These are phyloP conservation scores for Drosophila setifemur DNA, from an alignment of 1,140 invertebrate species.

Conservation along the genomic window DNA sequence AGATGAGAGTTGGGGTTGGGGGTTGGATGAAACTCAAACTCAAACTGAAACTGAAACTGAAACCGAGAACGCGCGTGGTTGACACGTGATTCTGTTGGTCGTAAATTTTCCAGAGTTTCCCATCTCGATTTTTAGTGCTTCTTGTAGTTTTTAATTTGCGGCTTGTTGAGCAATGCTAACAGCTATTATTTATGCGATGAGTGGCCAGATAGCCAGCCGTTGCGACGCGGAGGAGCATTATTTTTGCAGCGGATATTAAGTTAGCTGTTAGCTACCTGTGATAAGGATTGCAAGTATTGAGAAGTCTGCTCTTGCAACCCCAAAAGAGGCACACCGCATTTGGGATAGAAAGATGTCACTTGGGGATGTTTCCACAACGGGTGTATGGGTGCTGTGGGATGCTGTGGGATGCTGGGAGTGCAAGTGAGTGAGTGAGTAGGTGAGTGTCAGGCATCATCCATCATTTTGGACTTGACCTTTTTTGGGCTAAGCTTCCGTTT, in stretches of 20 bases:
- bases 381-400: too few relatives aligned
- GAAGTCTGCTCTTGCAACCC: conserved; percentile 21
- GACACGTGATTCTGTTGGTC: conserved; percentile 80
- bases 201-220: conserved; percentile 17
- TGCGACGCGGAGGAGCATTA: conserved; percentile 3
- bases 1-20: conserved; percentile 2
- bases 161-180: conserved; percentile 78
- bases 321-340: conserved; percentile 10
- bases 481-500: conserved; percentile 72
- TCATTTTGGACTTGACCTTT: conserved; percentile 82
- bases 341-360: conserved; percentile 66
- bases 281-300: conserved; percentile 23
- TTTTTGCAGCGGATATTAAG: conserved; percentile 61
- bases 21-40: conserved; percentile 26
- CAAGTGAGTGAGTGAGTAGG: conserved; percentile 9
- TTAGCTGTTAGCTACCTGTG: conserved; percentile 41
- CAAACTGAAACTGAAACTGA: conserved; percentile 8
- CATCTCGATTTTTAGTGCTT: conserved; percentile 66
- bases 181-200: conserved; percentile 78
- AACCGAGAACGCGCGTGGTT: conserved; percentile 65
- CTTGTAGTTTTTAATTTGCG: conserved; percentile 81
- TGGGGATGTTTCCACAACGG: conserved; percentile 72
- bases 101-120: conserved; percentile 66
- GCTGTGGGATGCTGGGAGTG: conserved; percentile 11
- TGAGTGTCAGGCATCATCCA: conserved; percentile 78